Percentiles rank a stretch among this genome's conserved stretches.
Evolutionary conservation across 2,888 invertebrate genomes (phyloP).

Genomic region (Nemotelus nigrinus): DNA sequence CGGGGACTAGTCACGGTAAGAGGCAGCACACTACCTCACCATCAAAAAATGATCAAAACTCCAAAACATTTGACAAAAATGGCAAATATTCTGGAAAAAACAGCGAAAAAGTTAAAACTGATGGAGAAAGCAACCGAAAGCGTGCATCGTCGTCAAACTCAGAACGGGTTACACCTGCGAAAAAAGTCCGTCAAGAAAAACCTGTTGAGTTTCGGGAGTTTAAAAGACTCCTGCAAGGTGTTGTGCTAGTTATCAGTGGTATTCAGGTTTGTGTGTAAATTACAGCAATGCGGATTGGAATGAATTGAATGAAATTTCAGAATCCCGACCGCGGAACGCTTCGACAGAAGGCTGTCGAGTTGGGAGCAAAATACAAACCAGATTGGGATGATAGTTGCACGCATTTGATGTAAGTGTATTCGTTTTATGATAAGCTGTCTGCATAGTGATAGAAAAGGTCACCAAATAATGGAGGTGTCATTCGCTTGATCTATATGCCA

Average conservation of each 20-base stretch:
- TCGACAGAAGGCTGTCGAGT: constrained; percentile 73
- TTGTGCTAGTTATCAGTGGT: constrained; percentile 85
- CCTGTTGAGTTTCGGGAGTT: constrained; percentile 66
- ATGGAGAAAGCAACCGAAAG: constrained; percentile 47
- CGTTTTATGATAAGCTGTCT: not conserved
- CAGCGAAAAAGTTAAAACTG: too few relatives aligned
- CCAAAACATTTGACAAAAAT: too few relatives aligned
- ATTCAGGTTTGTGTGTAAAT: constrained; percentile 65
- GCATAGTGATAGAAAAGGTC: not conserved
- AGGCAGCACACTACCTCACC: too few relatives aligned
- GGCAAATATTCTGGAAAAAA: too few relatives aligned
- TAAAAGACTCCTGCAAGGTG: constrained; percentile 71
- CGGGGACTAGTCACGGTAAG: too few relatives aligned
- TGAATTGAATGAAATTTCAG: constrained; percentile 60
- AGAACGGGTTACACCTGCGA: constrained; percentile 47
- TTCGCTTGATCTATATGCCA: not conserved
- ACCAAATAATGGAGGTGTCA: not conserved
- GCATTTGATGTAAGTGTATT: constrained; percentile 77
- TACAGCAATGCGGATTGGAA: not conserved
- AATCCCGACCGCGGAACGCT: constrained; percentile 80
- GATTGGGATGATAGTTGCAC: constrained; percentile 83
- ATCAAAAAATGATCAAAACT: too few relatives aligned
- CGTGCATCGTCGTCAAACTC: constrained; percentile 53
- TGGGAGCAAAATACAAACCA: constrained; percentile 82
- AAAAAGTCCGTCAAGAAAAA: constrained; percentile 56